phyloP scores from a whole-genome alignment of 2,797 vertebrate species.

The Cirrhinus molitorella region DNA sequence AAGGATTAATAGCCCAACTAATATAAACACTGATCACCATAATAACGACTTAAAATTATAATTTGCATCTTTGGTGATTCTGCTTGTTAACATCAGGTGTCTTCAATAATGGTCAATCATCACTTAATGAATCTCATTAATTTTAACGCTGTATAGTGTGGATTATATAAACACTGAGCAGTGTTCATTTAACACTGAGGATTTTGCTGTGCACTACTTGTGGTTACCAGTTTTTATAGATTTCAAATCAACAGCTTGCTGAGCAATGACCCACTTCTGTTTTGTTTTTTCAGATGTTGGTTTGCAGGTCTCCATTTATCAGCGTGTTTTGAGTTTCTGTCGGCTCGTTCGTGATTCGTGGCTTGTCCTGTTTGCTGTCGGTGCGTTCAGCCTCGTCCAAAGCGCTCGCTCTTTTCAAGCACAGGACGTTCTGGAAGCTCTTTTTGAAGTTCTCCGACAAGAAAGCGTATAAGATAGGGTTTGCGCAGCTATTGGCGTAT shows the following conservation, averaged over 20 bases:
- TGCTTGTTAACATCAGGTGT: too few relatives aligned
- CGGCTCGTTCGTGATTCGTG: slow-evolving; percentile 90
- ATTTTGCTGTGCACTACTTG: too few relatives aligned
- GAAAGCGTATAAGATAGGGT: slow-evolving; percentile 97
- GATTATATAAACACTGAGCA: too few relatives aligned
- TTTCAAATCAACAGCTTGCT: background rate
- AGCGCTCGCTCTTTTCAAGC: slow-evolving; percentile 88
- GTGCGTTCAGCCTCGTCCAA: slow-evolving; percentile 89
- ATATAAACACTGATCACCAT: too few relatives aligned
- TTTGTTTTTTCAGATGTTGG: slow-evolving; percentile 77
- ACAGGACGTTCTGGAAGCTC: slow-evolving; percentile 97
- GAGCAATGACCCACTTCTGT: background rate
- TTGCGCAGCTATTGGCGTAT: slow-evolving; percentile 96
- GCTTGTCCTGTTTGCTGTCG: slow-evolving; percentile 93
- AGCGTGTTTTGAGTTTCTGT: slow-evolving; percentile 79
- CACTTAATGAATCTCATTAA: too few relatives aligned
- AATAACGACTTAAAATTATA: too few relatives aligned
- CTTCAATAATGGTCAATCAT: too few relatives aligned
- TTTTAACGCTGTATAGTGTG: too few relatives aligned
- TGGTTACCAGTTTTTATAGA: background rate
- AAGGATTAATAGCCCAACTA: too few relatives aligned
- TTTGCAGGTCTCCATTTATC: slow-evolving; percentile 85
- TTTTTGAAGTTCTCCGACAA: slow-evolving; percentile 98
- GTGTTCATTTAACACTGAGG: too few relatives aligned
- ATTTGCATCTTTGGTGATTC: too few relatives aligned